These are phyloP conservation scores for Liparis tanakae DNA, from an alignment of 2,797 vertebrate species.

Conservation along the genomic window DNA sequence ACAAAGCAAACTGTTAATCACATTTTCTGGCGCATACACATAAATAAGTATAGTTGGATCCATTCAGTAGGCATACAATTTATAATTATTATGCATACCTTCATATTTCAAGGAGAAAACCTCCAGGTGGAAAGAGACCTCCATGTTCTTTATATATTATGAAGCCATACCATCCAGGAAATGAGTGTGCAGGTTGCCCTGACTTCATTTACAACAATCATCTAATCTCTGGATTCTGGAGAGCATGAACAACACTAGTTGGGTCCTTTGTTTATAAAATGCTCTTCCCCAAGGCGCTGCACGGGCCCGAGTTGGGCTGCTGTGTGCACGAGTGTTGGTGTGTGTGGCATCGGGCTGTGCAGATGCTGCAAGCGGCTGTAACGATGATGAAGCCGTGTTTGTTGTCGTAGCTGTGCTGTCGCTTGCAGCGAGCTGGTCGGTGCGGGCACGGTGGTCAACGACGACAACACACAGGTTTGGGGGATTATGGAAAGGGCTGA, in stretches of 20 bases:
- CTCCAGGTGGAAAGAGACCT: conserved; percentile 1
- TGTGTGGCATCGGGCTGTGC: conserved; percentile 46
- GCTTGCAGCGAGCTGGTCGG: conserved; percentile 50
- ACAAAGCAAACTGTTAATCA: neutral
- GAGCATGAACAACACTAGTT: conserved; percentile 46
- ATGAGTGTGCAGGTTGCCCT: conserved; percentile 18
- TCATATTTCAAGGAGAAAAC: conserved; percentile 4
- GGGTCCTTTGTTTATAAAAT: conserved; percentile 55
- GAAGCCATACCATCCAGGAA: conserved; percentile 7
- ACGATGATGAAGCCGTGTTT: conserved; percentile 77
- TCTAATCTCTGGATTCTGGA: conserved; percentile 51
- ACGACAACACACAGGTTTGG: conserved; percentile 68
- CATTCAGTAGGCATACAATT: neutral
- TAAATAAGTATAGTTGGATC: neutral
- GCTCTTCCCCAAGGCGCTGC: conserved; percentile 36
- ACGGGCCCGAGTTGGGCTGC: conserved; percentile 29
- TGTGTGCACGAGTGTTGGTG: conserved; percentile 48
- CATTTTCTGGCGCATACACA: conserved; percentile 8
- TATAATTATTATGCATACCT: neutral
- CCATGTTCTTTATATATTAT: conserved; percentile 7
- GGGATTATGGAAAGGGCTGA: conserved; percentile 67
- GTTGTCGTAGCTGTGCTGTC: conserved; percentile 70
- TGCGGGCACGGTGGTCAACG: conserved; percentile 45
- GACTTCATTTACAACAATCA: conserved; percentile 19
- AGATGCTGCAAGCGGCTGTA: conserved; percentile 63